Percentiles rank a stretch among this genome's conserved stretches.
Evolutionary conservation across 2,888 invertebrate genomes (phyloP).

Genomic region (Chymomyza amoena): DNA sequence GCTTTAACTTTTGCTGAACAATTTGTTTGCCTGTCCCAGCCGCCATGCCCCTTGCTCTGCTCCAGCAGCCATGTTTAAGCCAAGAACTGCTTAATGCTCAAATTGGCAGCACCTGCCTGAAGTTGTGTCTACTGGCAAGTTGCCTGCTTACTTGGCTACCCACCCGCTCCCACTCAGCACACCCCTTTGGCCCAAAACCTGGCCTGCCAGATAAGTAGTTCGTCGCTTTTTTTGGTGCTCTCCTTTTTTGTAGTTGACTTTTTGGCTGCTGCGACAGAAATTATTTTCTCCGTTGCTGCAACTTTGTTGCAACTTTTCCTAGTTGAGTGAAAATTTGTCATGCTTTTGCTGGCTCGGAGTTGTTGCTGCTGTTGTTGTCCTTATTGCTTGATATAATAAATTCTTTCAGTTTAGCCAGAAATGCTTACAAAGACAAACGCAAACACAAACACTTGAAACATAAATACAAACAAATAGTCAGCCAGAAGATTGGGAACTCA

Average conservation of each 20-base stretch:
- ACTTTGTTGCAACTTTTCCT: slow-evolving; percentile 67
- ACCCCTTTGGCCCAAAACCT: slow-evolving; percentile 20
- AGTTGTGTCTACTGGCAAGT: slow-evolving; percentile 23
- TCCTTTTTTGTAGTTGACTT: slow-evolving; percentile 39
- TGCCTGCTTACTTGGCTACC: slow-evolving; percentile 30
- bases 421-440: slow-evolving; percentile 55
- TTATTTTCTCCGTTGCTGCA: slow-evolving; percentile 31
- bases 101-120: slow-evolving; percentile 67
- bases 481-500: background rate
- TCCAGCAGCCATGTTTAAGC: background rate
- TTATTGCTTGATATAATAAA: slow-evolving; percentile 61
- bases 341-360: slow-evolving; percentile 33
- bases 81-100: slow-evolving; percentile 59
- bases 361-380: slow-evolving; percentile 18
- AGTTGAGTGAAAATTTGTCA: slow-evolving; percentile 72
- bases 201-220: slow-evolving; percentile 60
- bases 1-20: slow-evolving; percentile 70
- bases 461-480: slow-evolving; percentile 45
- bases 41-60: background rate
- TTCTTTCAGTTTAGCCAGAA: slow-evolving; percentile 66
- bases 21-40: slow-evolving; percentile 51
- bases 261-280: slow-evolving; percentile 36
- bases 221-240: slow-evolving; percentile 24
- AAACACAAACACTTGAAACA: slow-evolving; percentile 46
- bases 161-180: background rate